These are phyloP conservation scores for Lepidocolaptes lacrymiger DNA, from an alignment of 2,797 vertebrate species.

Conservation along the genomic window DNA sequence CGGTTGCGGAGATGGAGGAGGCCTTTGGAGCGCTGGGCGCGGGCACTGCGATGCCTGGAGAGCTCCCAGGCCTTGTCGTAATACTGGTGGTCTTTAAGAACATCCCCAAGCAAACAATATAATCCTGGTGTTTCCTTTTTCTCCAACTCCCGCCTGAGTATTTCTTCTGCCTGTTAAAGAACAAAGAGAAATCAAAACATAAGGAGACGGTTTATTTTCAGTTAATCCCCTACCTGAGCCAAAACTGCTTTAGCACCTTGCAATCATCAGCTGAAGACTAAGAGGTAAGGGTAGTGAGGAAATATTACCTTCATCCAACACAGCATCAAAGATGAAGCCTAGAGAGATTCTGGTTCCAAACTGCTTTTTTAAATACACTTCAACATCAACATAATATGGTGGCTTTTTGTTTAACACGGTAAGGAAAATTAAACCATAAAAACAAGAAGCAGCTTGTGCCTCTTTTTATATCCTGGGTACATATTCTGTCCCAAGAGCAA, in stretches of 20 bases:
- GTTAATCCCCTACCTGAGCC: not conserved
- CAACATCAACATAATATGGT: not conserved
- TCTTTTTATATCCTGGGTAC: not conserved
- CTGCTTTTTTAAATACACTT: not conserved
- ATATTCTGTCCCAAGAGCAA: not conserved
- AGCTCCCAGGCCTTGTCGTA: constrained; percentile 94
- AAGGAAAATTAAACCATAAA: not conserved
- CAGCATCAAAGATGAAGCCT: not conserved
- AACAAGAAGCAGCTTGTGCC: not conserved
- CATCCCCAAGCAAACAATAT: constrained; percentile 93
- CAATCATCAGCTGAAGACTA: not conserved
- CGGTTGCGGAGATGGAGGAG: constrained; percentile 88
- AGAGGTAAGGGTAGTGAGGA: not conserved
- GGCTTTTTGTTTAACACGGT: not conserved
- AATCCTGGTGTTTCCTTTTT: constrained; percentile 88
- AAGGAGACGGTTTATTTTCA: not conserved
- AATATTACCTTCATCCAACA: not conserved
- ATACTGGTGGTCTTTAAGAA: constrained; percentile 87
- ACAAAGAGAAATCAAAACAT: constrained; percentile 18
- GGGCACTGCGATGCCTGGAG: constrained; percentile 86
- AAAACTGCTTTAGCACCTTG: not conserved
- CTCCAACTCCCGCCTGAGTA: constrained; percentile 88
- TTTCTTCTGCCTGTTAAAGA: constrained; percentile 88
- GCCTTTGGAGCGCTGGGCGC: constrained; percentile 92
- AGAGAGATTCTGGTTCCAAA: not conserved